These are phyloP conservation scores for Hirtodrosophila confusa DNA, from an alignment of 2,888 invertebrate genomes.

Conservation along the genomic window DNA sequence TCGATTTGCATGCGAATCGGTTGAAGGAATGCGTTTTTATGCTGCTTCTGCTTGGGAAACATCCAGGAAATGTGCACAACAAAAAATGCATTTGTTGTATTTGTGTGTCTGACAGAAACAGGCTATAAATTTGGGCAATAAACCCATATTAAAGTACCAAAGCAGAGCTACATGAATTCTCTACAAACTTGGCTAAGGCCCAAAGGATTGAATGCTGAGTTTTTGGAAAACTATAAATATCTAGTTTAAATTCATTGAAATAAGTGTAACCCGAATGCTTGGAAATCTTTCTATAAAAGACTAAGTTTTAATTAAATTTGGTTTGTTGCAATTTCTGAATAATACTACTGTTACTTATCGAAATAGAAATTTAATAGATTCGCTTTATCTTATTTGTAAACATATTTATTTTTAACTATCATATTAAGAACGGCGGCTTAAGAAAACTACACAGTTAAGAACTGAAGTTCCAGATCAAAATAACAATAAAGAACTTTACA, in stretches of 20 bases:
- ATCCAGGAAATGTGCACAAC: conserved; percentile 30
- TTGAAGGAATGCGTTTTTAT: conserved; percentile 17
- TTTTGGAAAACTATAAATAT: neutral
- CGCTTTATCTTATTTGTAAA: no score
- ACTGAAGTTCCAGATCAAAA: no score
- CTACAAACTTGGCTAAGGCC: neutral
- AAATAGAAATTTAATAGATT: no score
- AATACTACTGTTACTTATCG: no score
- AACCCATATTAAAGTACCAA: conserved; percentile 17
- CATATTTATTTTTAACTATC: no score
- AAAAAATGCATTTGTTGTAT: conserved; percentile 12
- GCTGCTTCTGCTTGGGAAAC: conserved; percentile 7
- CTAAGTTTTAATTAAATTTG: no score
- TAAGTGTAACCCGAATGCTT: neutral
- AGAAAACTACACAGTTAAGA: no score
- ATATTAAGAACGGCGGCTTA: no score
- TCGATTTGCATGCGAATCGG: conserved; percentile 30
- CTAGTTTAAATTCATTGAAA: neutral
- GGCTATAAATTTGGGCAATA: conserved; percentile 26
- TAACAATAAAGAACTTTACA: no score
- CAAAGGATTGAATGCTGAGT: neutral
- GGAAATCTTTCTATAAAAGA: no score
- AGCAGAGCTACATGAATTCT: neutral
- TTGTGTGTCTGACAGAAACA: conserved; percentile 7
- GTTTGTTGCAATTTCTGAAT: no score